Conservation (phyloP, 2,797 vertebrate species). For the Pempheris klunzingeri region DNA sequence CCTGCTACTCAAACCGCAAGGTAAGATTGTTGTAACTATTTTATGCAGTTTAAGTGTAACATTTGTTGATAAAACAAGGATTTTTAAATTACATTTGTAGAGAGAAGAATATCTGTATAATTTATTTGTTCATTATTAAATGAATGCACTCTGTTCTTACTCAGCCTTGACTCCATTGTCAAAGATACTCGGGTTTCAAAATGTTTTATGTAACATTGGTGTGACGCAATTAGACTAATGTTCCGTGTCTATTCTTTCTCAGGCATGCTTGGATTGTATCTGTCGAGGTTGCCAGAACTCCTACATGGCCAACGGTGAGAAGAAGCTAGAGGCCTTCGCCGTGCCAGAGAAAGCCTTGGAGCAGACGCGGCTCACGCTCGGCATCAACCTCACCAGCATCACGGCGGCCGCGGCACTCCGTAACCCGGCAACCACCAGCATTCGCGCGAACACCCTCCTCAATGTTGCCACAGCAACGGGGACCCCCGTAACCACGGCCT, state of each 20-base stretch:
- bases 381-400: conserved; percentile 99
- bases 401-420: conserved; percentile 81
- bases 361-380: conserved; percentile 98
- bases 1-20: conserved; percentile 99
- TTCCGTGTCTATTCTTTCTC: not conserved
- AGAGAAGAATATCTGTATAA: not conserved
- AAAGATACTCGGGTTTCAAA: no score
- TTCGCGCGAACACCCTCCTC: conserved; percentile 90
- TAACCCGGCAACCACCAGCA: conserved; percentile 94
- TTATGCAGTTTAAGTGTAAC: not conserved
- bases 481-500: conserved; percentile 91
- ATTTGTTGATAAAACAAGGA: not conserved
- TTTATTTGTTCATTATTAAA: not conserved
- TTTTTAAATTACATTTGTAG: not conserved
- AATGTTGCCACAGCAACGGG: conserved; percentile 90
- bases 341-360: conserved; percentile 99
- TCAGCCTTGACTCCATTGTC: not conserved
- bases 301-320: conserved; percentile 99
- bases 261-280: conserved; percentile 99
- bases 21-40: conserved; percentile 54
- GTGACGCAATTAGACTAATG: not conserved
- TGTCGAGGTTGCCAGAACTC: conserved; percentile 99
- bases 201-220: not conserved
- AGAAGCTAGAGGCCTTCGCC: conserved; percentile 99
- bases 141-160: not conserved